Percentiles rank a stretch among this genome's conserved stretches.
These are phyloP conservation scores for Steatocranus sp. DNA, from an alignment of 2,797 vertebrate genomes.

Conservation along the genomic window DNA sequence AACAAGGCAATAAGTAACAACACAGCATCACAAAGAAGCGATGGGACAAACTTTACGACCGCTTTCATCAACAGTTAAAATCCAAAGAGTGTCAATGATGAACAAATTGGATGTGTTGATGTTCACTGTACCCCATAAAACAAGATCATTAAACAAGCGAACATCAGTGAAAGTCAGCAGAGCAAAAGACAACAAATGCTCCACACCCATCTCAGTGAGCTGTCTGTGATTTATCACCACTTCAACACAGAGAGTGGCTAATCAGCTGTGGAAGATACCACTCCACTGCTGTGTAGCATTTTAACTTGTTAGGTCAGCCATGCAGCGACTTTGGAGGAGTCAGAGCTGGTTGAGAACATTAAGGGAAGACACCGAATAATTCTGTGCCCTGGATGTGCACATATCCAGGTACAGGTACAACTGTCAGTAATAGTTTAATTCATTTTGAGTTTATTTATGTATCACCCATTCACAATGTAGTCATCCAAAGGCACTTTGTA, in stretches of 20 bases:
- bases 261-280: slow-evolving; percentile 43
- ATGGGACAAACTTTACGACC: slow-evolving; percentile 13
- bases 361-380: not conserved
- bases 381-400: not conserved
- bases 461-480: not conserved
- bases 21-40: not conserved
- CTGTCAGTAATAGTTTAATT: not conserved
- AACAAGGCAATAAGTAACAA: slow-evolving; percentile 30
- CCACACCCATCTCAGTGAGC: slow-evolving; percentile 19
- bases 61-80: slow-evolving; percentile 49
- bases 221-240: slow-evolving; percentile 42
- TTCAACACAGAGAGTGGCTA: slow-evolving; percentile 20
- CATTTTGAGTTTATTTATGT: not conserved
- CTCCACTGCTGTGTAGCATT: not conserved
- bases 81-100: slow-evolving; percentile 38
- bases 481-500: not conserved
- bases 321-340: not conserved
- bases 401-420: not conserved
- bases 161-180: slow-evolving; percentile 41
- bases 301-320: not conserved
- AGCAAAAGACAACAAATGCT: slow-evolving; percentile 47
- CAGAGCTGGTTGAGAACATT: not conserved
- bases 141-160: slow-evolving; percentile 46
- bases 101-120: slow-evolving; percentile 44
- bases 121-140: slow-evolving; percentile 47